These are phyloP conservation scores for Globicephala melas DNA, from an alignment of 2,113 vertebrate genomes.

Conservation along the genomic window DNA sequence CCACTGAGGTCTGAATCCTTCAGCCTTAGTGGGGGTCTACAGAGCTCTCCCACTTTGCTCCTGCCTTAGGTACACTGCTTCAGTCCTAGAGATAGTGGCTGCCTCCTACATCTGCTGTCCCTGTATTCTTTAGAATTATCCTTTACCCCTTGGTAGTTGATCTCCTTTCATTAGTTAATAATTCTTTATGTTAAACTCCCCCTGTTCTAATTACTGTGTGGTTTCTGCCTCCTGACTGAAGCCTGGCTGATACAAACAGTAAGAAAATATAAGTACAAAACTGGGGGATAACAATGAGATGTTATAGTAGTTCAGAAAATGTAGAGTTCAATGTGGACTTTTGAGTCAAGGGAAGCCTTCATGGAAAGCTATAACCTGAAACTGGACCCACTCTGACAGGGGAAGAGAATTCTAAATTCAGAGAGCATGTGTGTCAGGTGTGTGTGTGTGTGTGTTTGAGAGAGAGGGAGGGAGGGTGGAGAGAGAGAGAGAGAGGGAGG, in stretches of 20 bases:
- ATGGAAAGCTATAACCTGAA: background rate
- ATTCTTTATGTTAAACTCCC: constrained; percentile 17
- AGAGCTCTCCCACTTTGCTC: background rate
- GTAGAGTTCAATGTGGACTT: background rate
- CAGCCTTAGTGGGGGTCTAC: background rate
- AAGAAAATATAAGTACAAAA: background rate
- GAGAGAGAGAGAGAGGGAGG: background rate
- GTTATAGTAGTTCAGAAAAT: background rate
- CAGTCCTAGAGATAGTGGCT: background rate
- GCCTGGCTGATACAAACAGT: background rate
- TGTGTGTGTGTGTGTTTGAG: background rate
- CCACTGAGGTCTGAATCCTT: background rate
- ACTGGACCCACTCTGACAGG: background rate
- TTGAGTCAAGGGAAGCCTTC: background rate
- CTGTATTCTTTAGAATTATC: constrained; percentile 25
- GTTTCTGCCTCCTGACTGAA: background rate
- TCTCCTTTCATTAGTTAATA: constrained; percentile 1
- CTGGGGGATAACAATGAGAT: background rate
- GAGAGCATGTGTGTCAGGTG: background rate
- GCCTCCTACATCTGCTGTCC: background rate
- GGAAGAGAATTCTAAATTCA: constrained; percentile 16
- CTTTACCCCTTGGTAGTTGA: background rate
- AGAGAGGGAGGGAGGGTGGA: background rate
- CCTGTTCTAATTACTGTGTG: constrained; percentile 5
- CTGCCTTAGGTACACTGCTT: background rate